Base-by-base conservation (phyloP, 2,113 vertebrate genomes). In the Oostethus manadensis region DNA sequence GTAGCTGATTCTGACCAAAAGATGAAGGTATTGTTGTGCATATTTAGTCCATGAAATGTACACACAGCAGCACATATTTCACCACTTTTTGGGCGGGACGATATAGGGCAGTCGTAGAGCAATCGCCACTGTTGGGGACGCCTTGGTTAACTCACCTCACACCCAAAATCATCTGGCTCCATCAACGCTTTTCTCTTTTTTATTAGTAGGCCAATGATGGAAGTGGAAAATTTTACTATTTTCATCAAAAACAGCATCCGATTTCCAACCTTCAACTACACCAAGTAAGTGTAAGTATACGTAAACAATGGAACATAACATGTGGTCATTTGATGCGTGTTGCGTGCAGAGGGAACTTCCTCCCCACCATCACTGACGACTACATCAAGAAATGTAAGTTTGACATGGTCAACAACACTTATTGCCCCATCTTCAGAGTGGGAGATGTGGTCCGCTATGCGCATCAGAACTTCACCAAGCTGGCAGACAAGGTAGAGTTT, bases 161-260 rank as follows among this genome's bases (percentile, higher is more conserved):
- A 2, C 38, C 11, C 38, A 42, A 42, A 42, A 6, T 42, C 38
- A 13, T 2, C 14, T 14, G 13, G 13, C 38, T 42, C 38, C 13
- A 14, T 38, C 9, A 10, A 9, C 1, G 35, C 35, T 57, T 42
- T 20, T 56, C 26, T 44, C n/a, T 38, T 5, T 63, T 38, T 49
- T 8, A 54, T 64, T 76, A 94, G 95, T 29, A 88, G 87, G 0
- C 62, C 93, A 60, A 93, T 98, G 93, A 89, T 88, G 84, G 94
- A 95, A 78, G 94, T 94, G 0, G 92, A 96, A 64, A 94, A 97
- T 76, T 98, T 98, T 85, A 97, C 95, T 1, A 92, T 98, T 69
- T 94, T 97, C 74, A 94, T 98, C 73, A 98, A 98, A 86, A 98
- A 98, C 80, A 98, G 94, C 81, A 92, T 98, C 70, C 93, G 94